Conservation (phyloP, 1,140 invertebrate species). For the Aleiodes sp. region DNA sequence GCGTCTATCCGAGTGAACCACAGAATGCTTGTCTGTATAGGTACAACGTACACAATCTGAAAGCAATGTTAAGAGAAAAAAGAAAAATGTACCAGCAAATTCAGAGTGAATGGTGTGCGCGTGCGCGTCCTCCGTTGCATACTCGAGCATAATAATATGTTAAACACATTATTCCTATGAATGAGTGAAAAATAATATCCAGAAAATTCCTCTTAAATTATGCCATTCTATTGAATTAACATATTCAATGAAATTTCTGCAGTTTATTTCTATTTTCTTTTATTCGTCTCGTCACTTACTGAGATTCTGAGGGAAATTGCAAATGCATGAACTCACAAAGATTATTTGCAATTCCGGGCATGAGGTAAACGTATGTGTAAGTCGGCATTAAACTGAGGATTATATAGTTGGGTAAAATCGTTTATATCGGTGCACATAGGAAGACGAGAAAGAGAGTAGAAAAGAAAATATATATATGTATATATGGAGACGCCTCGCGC, state of each 20-base stretch:
- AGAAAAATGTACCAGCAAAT: conserved; percentile 15
- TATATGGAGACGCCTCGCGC: conserved; percentile 44
- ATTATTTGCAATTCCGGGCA: not conserved
- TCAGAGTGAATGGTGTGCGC: conserved; percentile 29
- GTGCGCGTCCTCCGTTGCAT: conserved; percentile 31
- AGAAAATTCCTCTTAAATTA: too few relatives aligned
- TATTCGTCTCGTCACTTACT: too few relatives aligned
- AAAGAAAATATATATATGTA: conserved; percentile 38
- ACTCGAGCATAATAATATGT: not conserved
- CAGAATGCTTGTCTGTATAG: conserved; percentile 42
- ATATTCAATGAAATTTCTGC: too few relatives aligned
- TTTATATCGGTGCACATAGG: conserved; percentile 42
- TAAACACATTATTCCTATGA: not conserved
- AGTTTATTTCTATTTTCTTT: too few relatives aligned
- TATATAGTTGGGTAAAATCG: conserved; percentile 17
- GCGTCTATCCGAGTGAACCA: conserved; percentile 58
- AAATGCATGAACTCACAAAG: not conserved
- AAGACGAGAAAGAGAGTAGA: conserved; percentile 33
- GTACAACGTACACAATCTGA: conserved; percentile 30
- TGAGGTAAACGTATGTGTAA: not conserved
- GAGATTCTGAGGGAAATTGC: too few relatives aligned
- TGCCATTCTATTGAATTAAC: too few relatives aligned
- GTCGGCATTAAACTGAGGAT: not conserved
- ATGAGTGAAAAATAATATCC: too few relatives aligned
- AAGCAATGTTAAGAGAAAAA: conserved; percentile 4